A percentile compares a stretch with the other conserved stretches of the same genome.
These are phyloP conservation scores for Scaptodrosophila latifasciaeformis DNA, from an alignment of 2,888 invertebrate species.

Conservation along the genomic window DNA sequence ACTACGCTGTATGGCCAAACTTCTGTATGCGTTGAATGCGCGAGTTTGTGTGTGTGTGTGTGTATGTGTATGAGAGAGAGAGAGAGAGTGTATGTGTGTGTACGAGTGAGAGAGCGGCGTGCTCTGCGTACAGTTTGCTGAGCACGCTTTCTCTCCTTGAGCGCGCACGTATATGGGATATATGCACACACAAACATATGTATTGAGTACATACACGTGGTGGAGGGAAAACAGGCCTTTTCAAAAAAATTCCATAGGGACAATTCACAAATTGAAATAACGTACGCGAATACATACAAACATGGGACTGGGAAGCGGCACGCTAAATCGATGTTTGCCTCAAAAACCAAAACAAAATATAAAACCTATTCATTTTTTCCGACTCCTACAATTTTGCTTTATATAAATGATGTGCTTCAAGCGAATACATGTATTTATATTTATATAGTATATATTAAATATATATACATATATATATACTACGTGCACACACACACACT, in stretches of 20 bases:
- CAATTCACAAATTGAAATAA: no score
- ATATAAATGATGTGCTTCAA: no score
- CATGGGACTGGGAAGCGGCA: no score
- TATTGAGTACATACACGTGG: slow-evolving; percentile 58
- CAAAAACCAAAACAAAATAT: background rate
- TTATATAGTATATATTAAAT: background rate
- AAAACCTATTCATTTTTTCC: no score
- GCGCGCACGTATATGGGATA: background rate
- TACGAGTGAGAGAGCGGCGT: slow-evolving; percentile 33
- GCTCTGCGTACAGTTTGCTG: slow-evolving; percentile 48
- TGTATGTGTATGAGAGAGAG: no score
- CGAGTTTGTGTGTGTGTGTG: no score
- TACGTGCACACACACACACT: background rate
- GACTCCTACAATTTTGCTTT: no score
- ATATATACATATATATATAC: slow-evolving; percentile 9
- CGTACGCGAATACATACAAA: no score
- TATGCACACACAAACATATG: no score
- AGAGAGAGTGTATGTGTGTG: no score
- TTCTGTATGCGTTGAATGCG: slow-evolving; percentile 57
- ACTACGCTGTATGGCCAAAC: slow-evolving; percentile 43
- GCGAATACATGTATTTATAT: background rate
- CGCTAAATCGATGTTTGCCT: slow-evolving; percentile 46
- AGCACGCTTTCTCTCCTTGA: slow-evolving; percentile 25
- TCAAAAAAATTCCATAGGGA: slow-evolving; percentile 46
- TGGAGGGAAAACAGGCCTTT: slow-evolving; percentile 55